Evolutionary conservation across 1,140 invertebrate genomes (phyloP).

Genomic region (Microplitis mediator): DNA sequence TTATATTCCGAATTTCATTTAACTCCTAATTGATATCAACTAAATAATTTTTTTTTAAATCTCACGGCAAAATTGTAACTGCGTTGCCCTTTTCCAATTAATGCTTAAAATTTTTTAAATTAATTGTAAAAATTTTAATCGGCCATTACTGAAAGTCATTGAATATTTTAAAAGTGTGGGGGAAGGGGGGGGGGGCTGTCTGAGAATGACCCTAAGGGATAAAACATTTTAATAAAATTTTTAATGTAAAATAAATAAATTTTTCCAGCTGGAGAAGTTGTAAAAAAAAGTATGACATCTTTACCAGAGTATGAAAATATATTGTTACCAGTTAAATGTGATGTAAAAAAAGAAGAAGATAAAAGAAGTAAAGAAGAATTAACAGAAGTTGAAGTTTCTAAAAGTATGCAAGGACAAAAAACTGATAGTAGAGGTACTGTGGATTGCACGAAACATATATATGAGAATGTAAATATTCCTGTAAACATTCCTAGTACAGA

Average conservation of each 20-base stretch:
- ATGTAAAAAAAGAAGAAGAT: constrained; percentile 25
- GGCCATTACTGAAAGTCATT: too few species aligned
- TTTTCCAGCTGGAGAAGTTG: background rate
- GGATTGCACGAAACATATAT: constrained; percentile 41
- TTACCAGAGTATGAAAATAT: constrained; percentile 49
- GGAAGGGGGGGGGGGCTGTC: too few species aligned
- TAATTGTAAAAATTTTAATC: too few species aligned
- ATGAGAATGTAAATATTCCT: constrained; percentile 49
- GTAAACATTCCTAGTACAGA: constrained; percentile 39
- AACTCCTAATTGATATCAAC: too few species aligned
- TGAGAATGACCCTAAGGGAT: too few species aligned
- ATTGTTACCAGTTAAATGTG: constrained; percentile 48
- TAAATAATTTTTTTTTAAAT: too few species aligned
- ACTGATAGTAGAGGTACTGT: constrained; percentile 27
- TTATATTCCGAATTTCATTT: too few species aligned
- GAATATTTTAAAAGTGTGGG: too few species aligned
- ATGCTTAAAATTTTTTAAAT: too few species aligned
- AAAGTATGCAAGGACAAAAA: constrained; percentile 8
- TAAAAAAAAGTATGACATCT: constrained; percentile 8
- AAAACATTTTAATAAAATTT: too few species aligned
- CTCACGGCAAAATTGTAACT: too few species aligned
- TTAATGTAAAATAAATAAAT: background rate
- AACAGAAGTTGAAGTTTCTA: background rate
- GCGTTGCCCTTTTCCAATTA: too few species aligned
- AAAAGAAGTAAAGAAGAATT: background rate